Percentiles rank a stretch among this genome's conserved stretches.
phyloP scores from a whole-genome alignment of 2,113 vertebrate genomes.

The Lophura nycthemera region DNA sequence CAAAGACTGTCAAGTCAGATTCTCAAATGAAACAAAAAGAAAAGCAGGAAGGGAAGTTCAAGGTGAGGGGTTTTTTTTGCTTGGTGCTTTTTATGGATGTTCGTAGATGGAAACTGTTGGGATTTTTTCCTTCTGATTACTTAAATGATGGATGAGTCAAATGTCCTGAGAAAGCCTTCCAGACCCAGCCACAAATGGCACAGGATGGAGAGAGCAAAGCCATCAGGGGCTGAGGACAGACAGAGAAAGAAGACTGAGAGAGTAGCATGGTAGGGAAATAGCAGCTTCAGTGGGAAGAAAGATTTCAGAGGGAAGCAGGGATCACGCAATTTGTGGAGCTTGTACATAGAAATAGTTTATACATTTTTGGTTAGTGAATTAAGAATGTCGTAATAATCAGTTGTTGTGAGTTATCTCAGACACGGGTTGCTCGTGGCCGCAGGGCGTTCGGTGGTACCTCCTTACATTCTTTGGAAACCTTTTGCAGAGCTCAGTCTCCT shows the following conservation, averaged over 20 bases:
- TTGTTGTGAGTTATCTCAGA: not conserved
- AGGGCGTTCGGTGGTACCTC: not conserved
- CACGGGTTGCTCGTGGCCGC: not conserved
- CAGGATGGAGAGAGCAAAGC: slow-evolving; percentile 40
- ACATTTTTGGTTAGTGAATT: not conserved
- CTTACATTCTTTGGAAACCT: not conserved
- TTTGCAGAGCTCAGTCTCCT: not conserved
- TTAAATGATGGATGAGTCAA: slow-evolving; percentile 63
- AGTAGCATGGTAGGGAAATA: not conserved
- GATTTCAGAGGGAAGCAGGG: not conserved
- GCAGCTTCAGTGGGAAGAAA: not conserved
- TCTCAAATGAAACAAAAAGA: slow-evolving; percentile 36
- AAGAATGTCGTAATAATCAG: not conserved
- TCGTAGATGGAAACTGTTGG: not conserved
- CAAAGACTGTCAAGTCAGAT: slow-evolving; percentile 62
- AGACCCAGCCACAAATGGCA: slow-evolving; percentile 50
- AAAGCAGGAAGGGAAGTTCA: slow-evolving; percentile 67
- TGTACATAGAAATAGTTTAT: not conserved
- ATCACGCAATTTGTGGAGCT: not conserved
- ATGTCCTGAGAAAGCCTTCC: slow-evolving; percentile 22
- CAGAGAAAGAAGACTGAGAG: not conserved
- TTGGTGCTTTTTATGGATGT: slow-evolving; percentile 42
- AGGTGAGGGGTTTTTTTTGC: slow-evolving; percentile 38
- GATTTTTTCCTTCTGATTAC: slow-evolving; percentile 33
- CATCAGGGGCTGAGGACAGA: slow-evolving; percentile 20